These are phyloP conservation scores for Mellilla xanthometata DNA, from an alignment of 2,888 invertebrate genomes.

Conservation along the genomic window DNA sequence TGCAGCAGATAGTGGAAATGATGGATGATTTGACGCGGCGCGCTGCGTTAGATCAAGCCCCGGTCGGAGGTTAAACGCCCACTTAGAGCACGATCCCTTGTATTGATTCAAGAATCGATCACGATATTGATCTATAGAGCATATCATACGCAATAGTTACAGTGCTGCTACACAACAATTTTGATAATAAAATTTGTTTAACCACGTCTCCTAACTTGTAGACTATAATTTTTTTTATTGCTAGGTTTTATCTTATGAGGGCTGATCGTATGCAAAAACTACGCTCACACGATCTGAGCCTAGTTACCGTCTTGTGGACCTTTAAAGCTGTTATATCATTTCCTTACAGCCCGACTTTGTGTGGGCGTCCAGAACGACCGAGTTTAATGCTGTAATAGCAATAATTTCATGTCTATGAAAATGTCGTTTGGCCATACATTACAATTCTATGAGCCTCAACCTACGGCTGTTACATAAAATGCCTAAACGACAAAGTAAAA, in stretches of 20 bases:
- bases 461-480: too few relatives aligned
- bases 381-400: not conserved
- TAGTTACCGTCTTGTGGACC: slow-evolving; percentile 21
- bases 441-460: too few relatives aligned
- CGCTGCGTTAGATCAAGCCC: slow-evolving; percentile 59
- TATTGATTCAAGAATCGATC: slow-evolving; percentile 76
- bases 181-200: slow-evolving; percentile 15
- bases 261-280: slow-evolving; percentile 44
- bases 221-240: slow-evolving; percentile 55
- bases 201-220: slow-evolving; percentile 34
- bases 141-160: slow-evolving; percentile 8
- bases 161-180: slow-evolving; percentile 1
- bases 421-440: not conserved
- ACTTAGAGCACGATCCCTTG: slow-evolving; percentile 75
- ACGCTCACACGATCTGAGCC: slow-evolving; percentile 36
- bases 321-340: slow-evolving; percentile 42
- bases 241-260: slow-evolving; percentile 52
- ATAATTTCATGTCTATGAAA: slow-evolving; percentile 4
- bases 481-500: too few relatives aligned
- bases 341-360: slow-evolving; percentile 37
- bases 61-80: slow-evolving; percentile 76
- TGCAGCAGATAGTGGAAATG: slow-evolving; percentile 65
- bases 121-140: slow-evolving; percentile 48
- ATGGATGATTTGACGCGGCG: slow-evolving; percentile 72
- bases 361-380: slow-evolving; percentile 37